Percentiles rank a stretch among this genome's conserved stretches.
Conservation (phyloP, 2,888 invertebrate genomes). For the Troides aeacus region DNA sequence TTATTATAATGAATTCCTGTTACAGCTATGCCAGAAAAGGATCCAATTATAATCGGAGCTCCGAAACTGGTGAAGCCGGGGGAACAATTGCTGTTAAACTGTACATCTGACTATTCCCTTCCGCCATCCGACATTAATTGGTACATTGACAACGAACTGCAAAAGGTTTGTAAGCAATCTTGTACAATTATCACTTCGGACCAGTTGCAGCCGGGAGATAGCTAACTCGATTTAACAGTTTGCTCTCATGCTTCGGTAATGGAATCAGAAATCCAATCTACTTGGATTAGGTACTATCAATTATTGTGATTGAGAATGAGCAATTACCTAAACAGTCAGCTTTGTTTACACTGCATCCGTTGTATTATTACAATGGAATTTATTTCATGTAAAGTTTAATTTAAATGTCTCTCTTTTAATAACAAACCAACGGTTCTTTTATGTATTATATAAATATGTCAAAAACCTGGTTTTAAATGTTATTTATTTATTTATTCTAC, state of each 20-base stretch:
- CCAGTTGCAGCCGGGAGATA: conserved; percentile 35
- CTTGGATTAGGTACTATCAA: conserved; percentile 51
- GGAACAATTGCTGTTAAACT: conserved; percentile 70
- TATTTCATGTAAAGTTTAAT: background rate
- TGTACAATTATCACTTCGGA: conserved; percentile 29
- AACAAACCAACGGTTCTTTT: too few species aligned
- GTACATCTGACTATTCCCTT: conserved; percentile 70
- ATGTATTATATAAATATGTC: too few species aligned
- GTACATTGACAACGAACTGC: conserved; percentile 71
- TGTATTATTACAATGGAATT: background rate
- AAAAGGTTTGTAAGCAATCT: conserved; percentile 59
- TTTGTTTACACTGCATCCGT: background rate
- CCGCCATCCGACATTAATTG: conserved; percentile 74
- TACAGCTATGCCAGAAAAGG: conserved; percentile 69
- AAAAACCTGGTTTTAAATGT: too few species aligned
- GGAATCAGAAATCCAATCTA: conserved; percentile 58
- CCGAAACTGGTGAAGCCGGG: conserved; percentile 70
- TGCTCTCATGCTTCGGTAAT: conserved; percentile 46
- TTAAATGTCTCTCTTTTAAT: too few species aligned
- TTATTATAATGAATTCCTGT: conserved; percentile 51
- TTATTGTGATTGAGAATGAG: conserved; percentile 50
- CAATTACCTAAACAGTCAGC: conserved; percentile 32
- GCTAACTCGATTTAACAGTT: conserved; percentile 43
- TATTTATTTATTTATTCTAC: too few species aligned
- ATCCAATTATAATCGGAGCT: conserved; percentile 67